These are phyloP conservation scores for Bothrops jararaca DNA, from an alignment of 2,113 vertebrate species.

Conservation along the genomic window DNA sequence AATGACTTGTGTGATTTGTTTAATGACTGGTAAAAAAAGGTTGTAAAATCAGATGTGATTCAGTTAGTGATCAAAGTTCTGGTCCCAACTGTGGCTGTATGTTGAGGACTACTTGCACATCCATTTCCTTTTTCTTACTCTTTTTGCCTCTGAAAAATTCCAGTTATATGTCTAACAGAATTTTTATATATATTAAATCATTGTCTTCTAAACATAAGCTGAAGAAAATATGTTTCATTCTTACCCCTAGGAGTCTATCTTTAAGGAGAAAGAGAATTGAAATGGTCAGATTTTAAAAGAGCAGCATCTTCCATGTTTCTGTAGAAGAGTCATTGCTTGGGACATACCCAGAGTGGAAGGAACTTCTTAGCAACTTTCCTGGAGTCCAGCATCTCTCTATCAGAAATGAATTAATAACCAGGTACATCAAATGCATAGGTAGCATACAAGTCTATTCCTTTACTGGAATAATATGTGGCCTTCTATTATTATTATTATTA, in stretches of 20 bases:
- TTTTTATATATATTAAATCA: neutral
- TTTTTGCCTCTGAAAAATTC: neutral
- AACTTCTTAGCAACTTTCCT: neutral
- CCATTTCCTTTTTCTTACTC: neutral
- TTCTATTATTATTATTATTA: too few species aligned
- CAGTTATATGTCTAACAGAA: neutral
- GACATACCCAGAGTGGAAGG: neutral
- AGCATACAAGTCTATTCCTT: neutral
- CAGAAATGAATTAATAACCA: neutral
- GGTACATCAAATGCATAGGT: neutral
- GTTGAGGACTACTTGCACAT: neutral
- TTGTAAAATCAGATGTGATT: too few species aligned
- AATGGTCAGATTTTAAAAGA: neutral
- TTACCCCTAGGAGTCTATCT: neutral
- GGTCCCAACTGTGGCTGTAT: too few species aligned
- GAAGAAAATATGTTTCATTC: neutral
- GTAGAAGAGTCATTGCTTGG: neutral
- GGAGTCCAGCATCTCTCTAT: neutral
- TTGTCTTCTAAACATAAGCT: neutral
- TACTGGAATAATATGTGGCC: neutral
- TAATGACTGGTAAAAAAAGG: too few species aligned
- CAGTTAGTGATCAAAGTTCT: too few species aligned
- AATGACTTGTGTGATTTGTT: too few species aligned
- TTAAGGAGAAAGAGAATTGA: neutral
- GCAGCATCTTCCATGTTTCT: too few species aligned